These are phyloP conservation scores for Ctenochaetus hawaiiensis DNA, from an alignment of 2,797 vertebrate species.

Conservation along the genomic window DNA sequence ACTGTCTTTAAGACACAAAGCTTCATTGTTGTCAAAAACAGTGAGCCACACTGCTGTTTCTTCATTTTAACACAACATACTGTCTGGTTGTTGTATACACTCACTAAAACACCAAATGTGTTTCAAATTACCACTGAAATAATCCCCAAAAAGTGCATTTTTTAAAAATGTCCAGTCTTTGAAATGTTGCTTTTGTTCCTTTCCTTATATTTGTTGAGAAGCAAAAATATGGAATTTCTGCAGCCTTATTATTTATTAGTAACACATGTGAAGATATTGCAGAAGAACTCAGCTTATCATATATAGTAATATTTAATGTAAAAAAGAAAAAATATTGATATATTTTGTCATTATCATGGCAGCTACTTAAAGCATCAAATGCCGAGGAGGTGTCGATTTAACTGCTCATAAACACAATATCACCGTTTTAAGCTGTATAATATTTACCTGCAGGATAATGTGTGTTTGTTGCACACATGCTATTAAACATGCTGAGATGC, in stretches of 20 bases:
- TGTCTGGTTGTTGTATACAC: not conserved
- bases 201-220: not conserved
- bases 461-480: not conserved
- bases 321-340: too few relatives aligned
- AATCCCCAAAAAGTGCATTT: too few relatives aligned
- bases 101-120: not conserved
- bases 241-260: not conserved
- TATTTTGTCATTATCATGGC: too few relatives aligned
- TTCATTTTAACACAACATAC: not conserved
- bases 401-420: not conserved
- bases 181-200: not conserved
- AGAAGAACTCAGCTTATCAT: not conserved
- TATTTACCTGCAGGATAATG: not conserved
- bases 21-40: not conserved
- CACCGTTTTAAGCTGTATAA: slow-evolving; percentile 8
- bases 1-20: not conserved
- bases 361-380: not conserved
- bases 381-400: not conserved
- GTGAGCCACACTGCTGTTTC: not conserved
- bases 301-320: too few relatives aligned
- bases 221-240: not conserved
- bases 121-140: too few relatives aligned
- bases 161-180: too few relatives aligned
- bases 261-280: not conserved
- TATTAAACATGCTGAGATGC: not conserved